Conservation (phyloP, 1,140 invertebrate species). For the Myzus persicae region DNA sequence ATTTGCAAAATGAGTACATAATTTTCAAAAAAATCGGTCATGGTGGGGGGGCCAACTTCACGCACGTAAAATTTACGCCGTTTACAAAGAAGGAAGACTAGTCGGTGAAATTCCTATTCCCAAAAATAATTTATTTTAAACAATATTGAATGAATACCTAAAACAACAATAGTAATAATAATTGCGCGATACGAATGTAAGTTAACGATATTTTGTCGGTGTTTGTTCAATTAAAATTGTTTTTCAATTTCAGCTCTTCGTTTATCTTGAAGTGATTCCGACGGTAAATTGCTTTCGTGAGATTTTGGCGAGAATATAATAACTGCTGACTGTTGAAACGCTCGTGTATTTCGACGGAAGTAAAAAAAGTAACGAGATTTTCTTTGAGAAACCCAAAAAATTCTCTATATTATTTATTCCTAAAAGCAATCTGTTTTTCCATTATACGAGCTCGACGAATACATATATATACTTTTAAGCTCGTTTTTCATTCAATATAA, state of each 20-base stretch:
- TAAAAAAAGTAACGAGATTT: slow-evolving; percentile 6
- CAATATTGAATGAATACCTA: too few species aligned
- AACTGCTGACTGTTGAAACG: background rate
- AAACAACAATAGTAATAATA: background rate
- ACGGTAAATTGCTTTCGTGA: background rate
- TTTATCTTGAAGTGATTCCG: background rate
- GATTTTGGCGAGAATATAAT: background rate
- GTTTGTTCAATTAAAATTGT: background rate
- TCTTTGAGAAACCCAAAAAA: background rate
- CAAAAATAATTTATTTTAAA: background rate
- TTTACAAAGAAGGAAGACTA: too few species aligned
- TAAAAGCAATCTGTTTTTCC: slow-evolving; percentile 20
- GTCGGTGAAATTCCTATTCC: too few species aligned
- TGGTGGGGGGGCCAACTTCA: too few species aligned
- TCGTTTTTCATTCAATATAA: background rate
- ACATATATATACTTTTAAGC: background rate
- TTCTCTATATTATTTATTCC: background rate
- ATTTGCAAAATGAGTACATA: too few species aligned
- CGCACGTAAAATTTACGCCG: too few species aligned
- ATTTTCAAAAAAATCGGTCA: too few species aligned
- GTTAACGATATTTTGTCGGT: background rate
- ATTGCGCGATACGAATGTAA: background rate
- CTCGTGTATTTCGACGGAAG: background rate
- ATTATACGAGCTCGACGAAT: background rate
- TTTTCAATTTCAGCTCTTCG: background rate